A percentile compares a stretch with the other conserved stretches of the same genome.
Evolutionary conservation across 2,797 vertebrate genomes (phyloP).

Genomic region (Protonibea diacanthus): DNA sequence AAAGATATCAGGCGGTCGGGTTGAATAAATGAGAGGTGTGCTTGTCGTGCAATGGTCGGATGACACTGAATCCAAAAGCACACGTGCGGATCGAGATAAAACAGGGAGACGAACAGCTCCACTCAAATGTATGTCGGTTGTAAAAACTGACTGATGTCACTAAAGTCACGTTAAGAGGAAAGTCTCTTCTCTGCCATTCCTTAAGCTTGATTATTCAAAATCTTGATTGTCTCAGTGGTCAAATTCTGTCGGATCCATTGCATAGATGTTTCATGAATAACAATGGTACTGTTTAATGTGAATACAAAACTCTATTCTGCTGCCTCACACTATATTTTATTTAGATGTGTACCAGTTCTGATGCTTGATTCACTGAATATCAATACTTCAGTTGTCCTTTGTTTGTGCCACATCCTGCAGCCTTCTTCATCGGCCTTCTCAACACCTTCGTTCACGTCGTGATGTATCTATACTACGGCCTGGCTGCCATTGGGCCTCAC

Average conservation of each 20-base stretch:
- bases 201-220: neutral
- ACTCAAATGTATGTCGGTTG: neutral
- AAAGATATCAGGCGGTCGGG: no score
- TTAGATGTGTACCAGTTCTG: neutral
- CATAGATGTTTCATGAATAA: neutral
- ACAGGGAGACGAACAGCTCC: neutral
- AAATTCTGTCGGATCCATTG: neutral
- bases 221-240: neutral
- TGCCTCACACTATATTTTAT: neutral
- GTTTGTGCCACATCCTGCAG: slow-evolving; percentile 83
- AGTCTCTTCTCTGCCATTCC: neutral
- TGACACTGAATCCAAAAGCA: neutral
- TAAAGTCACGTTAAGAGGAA: neutral
- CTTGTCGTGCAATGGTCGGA: neutral
- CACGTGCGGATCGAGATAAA: no score
- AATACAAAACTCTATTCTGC: neutral
- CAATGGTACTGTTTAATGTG: neutral
- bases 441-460: slow-evolving; percentile 95
- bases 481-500: slow-evolving; percentile 94
- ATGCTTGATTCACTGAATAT: neutral
- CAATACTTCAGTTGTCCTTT: neutral
- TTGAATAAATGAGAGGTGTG: neutral
- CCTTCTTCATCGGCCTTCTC: slow-evolving; percentile 94
- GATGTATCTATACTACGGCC: slow-evolving; percentile 97
- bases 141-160: neutral